Conservation (phyloP, 2,888 invertebrate genomes). For the Formica aserva region DNA sequence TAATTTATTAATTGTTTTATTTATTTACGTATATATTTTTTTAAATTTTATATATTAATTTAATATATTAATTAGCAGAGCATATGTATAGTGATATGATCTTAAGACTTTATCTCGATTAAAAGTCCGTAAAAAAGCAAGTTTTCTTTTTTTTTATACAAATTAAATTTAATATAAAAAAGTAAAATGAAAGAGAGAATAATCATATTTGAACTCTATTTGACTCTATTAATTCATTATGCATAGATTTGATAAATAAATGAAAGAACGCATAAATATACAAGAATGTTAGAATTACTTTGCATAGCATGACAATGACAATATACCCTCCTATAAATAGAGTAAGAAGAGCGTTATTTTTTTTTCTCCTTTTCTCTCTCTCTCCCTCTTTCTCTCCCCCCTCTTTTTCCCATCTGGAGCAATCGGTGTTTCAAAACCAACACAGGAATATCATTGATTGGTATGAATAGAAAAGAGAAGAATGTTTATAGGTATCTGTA, state of each 20-base stretch:
- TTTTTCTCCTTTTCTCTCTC: too few relatives aligned
- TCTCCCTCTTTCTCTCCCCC: background rate
- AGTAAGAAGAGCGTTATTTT: slow-evolving; percentile 14
- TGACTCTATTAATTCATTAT: background rate
- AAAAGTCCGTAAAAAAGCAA: too few relatives aligned
- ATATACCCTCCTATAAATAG: slow-evolving; percentile 11
- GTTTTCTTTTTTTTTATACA: background rate
- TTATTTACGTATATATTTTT: too few relatives aligned
- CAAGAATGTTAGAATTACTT: slow-evolving; percentile 30
- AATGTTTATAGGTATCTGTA: slow-evolving; percentile 17
- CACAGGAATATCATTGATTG: background rate
- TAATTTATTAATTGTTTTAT: too few relatives aligned
- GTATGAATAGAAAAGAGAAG: background rate
- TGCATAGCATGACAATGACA: slow-evolving; percentile 1
- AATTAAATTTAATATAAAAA: background rate
- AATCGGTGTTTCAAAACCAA: slow-evolving; percentile 14
- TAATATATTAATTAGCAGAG: background rate
- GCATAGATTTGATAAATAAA: background rate
- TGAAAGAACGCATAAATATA: background rate
- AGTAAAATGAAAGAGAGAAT: background rate
- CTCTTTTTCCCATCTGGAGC: background rate
- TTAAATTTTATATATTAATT: background rate
- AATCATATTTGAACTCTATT: background rate
- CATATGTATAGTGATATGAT: too few relatives aligned
- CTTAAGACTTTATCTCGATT: too few relatives aligned